Conservation (phyloP, 2,113 vertebrate species). For the human (Homo sapiens) region GRCh38 chr11:91324001-91324500, state of each 20-base stretch:
- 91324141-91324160: background rate
- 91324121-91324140: background rate
- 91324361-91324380: background rate
- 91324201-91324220: background rate
- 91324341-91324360: background rate
- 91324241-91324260: background rate
- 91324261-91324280: background rate
- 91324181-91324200: background rate
- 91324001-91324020: background rate
- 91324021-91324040: background rate
- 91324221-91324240: background rate
- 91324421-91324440: too few species aligned
- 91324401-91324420: rapidly evolving
- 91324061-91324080: background rate
- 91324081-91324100: background rate
- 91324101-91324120: background rate
- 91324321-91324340: background rate
- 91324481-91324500: background rate
- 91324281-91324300: background rate
- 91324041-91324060: background rate
- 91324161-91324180: background rate
- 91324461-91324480: background rate
- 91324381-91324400: background rate
- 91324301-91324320: background rate
- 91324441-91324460: background rate